Conservation (phyloP, 2,113 vertebrate species). For the Strigops habroptila region DNA sequence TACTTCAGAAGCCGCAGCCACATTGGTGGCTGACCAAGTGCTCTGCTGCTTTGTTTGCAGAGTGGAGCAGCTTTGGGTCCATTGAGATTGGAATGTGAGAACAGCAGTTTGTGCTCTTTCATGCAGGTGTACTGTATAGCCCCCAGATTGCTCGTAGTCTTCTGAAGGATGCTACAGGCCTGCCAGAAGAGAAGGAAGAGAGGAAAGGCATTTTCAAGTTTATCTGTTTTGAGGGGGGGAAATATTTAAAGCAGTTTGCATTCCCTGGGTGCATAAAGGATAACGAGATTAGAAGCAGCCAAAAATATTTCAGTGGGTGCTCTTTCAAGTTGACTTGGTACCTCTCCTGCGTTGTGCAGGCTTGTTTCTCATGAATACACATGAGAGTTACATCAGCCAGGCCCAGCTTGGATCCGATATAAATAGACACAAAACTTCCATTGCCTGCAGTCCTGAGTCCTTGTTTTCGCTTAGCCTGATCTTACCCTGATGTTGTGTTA, state of each 20-base stretch:
- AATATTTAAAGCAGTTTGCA: background rate
- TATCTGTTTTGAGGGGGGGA: background rate
- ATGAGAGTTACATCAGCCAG: background rate
- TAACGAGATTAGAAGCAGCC: background rate
- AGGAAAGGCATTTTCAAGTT: background rate
- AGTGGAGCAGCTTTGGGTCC: background rate
- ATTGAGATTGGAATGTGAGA: background rate
- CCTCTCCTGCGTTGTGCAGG: background rate
- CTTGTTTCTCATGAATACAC: background rate
- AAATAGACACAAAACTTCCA: background rate
- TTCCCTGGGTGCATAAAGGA: background rate
- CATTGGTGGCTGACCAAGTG: background rate
- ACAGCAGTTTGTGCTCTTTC: background rate
- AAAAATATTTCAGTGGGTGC: background rate
- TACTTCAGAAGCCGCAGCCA: background rate
- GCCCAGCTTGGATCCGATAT: background rate
- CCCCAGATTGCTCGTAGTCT: background rate
- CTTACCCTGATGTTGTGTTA: background rate
- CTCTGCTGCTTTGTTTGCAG: background rate
- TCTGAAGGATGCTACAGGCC: background rate
- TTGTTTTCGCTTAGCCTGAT: background rate
- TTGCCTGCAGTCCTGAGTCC: background rate
- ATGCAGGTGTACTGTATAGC: background rate
- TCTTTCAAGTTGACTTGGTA: background rate
- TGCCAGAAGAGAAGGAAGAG: background rate